A percentile compares a stretch with the other conserved stretches of the same genome.
phyloP scores from a whole-genome alignment of 2,797 vertebrate genomes.

The Tadarida brasiliensis region DNA sequence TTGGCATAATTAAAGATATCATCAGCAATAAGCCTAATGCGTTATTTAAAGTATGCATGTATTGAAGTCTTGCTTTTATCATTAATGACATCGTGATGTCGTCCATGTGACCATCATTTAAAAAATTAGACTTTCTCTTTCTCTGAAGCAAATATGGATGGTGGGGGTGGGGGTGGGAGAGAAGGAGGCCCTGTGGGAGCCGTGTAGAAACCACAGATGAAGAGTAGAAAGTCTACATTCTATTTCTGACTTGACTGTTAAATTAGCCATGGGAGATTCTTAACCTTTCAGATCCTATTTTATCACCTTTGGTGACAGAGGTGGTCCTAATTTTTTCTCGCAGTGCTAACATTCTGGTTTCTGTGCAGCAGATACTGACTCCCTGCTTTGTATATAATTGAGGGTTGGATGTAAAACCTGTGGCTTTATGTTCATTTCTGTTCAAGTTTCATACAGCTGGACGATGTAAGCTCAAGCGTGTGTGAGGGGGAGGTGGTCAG shows the following conservation, averaged over 20 bases:
- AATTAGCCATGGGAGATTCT: not conserved
- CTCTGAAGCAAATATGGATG: constrained; percentile 61
- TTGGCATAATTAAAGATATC: constrained; percentile 90
- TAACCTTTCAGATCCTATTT: constrained; percentile 4
- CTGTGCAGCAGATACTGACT: not conserved
- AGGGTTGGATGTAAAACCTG: not conserved
- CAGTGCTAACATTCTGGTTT: not conserved
- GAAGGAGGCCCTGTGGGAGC: accelerated
- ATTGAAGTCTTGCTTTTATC: constrained; percentile 88
- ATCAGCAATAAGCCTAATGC: constrained; percentile 87
- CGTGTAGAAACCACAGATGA: not conserved
- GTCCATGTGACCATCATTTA: constrained; percentile 79
- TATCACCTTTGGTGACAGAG: not conserved
- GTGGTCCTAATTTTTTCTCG: not conserved
- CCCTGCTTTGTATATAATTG: not conserved
- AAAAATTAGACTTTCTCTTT: constrained; percentile 84
- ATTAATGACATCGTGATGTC: constrained; percentile 85
- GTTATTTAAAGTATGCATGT: constrained; percentile 87
- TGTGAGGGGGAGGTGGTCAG: not conserved
- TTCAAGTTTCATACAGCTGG: not conserved
- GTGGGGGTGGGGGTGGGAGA: not conserved
- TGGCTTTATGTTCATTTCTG: constrained; percentile 16
- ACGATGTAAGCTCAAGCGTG: not conserved
- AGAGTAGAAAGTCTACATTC: not conserved
- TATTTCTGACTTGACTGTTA: not conserved